Evolutionary conservation across 2,113 vertebrate species (phyloP).

Genomic region (Panthera tigris): DNA sequence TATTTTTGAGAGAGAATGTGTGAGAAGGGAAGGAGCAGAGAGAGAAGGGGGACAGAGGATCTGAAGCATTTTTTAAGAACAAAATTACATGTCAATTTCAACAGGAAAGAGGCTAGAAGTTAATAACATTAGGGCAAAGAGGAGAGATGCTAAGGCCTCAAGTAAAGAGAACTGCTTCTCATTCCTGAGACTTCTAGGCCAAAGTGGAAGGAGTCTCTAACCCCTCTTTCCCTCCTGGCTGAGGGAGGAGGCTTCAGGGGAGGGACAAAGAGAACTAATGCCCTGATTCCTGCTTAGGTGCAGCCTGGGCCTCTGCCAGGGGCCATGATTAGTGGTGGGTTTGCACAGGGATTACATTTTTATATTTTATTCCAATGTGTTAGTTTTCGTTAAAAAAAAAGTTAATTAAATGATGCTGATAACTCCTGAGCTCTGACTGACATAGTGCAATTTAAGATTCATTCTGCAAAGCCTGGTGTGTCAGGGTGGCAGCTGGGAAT

Average conservation of each 20-base stretch:
- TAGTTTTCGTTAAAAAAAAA: slow-evolving; percentile 73
- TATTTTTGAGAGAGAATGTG: too few relatives aligned
- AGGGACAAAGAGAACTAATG: background rate
- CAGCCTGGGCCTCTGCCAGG: slow-evolving; percentile 49
- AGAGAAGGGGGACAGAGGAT: too few relatives aligned
- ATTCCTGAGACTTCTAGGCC: background rate
- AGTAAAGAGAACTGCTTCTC: background rate
- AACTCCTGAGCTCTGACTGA: slow-evolving; percentile 78
- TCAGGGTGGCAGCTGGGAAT: slow-evolving; percentile 54
- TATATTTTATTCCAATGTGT: slow-evolving; percentile 78
- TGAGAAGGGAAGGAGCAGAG: too few relatives aligned
- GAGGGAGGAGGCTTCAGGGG: background rate
- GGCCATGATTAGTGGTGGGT: slow-evolving; percentile 70
- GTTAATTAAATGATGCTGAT: slow-evolving; percentile 72
- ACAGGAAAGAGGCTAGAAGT: background rate
- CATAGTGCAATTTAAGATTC: slow-evolving; percentile 65
- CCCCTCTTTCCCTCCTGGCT: background rate
- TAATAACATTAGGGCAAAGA: background rate
- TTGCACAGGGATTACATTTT: slow-evolving; percentile 78
- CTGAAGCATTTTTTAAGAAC: background rate
- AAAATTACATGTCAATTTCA: background rate
- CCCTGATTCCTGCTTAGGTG: slow-evolving; percentile 48
- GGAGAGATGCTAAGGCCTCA: background rate
- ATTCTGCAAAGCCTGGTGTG: slow-evolving; percentile 64
- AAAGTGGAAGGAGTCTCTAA: background rate